A percentile compares a stretch with the other conserved stretches of the same genome.
Evolutionary conservation across 2,888 invertebrate species (phyloP).

Genomic region (Drosophila neonasuta): DNA sequence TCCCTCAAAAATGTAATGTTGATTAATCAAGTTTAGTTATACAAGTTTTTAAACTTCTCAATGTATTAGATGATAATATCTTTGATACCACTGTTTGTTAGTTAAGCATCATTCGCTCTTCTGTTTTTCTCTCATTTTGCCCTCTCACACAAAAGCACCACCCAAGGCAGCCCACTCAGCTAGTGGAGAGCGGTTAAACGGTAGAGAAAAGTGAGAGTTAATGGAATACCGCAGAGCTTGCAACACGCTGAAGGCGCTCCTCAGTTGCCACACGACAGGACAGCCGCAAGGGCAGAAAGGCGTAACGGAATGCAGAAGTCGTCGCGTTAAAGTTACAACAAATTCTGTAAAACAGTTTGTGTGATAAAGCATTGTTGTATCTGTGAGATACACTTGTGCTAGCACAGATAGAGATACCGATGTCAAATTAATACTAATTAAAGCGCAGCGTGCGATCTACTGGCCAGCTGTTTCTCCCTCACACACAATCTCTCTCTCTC

Average conservation of each 20-base stretch:
- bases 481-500: constrained; percentile 2
- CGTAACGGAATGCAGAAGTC: constrained; percentile 22
- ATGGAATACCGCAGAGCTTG: constrained; percentile 34
- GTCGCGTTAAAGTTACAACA: constrained; percentile 25
- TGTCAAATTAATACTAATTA: constrained; percentile 62
- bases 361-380: constrained; percentile 35
- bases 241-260: constrained; percentile 39
- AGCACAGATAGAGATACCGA: constrained; percentile 13
- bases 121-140: constrained; percentile 5
- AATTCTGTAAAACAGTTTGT: constrained; percentile 18
- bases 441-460: constrained; percentile 56
- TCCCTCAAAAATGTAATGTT: too few relatives aligned
- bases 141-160: constrained; percentile 15
- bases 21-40: too few relatives aligned
- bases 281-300: constrained; percentile 54
- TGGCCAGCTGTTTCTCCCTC: constrained; percentile 12
- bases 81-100: constrained; percentile 41
- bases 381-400: constrained; percentile 35
- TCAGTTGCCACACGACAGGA: constrained; percentile 74
- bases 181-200: constrained; percentile 25
- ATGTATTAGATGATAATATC: not conserved
- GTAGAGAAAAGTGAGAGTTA: constrained; percentile 40
- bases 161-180: constrained; percentile 46
- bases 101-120: constrained; percentile 25
- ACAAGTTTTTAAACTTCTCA: too few relatives aligned